Evolutionary conservation across 2,888 invertebrate genomes (phyloP), one percentile per base, ranked within the genome.

Genomic region (Erynnis tages): DNA sequence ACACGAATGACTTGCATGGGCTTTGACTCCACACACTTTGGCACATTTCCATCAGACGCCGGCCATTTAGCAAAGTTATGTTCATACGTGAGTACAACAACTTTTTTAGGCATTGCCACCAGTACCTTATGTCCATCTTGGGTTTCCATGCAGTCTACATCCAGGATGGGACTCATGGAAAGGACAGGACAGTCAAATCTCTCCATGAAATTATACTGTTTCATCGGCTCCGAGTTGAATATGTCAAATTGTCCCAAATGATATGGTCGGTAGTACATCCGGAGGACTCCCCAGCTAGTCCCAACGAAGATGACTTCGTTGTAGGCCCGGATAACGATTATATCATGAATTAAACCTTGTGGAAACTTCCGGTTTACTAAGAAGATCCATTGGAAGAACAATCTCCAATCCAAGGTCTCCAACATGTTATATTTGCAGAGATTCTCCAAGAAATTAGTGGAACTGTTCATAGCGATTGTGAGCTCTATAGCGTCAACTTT

Each of bases 91-190:
- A 88, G 35, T 0, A 81, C 62, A 0, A 76, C 79, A 6, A 88
- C 71, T 58, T 86, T 84, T 46, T 82, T 80, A 0, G 83, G 84
- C 85, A 86, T 84, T 0, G 73, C 86, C 0, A 84, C 76, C 1
- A 84, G 54, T 0, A 88, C 70, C 0, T 61, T 76, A 45, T 88
- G 88, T 0, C 82, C 79, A 0, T 74, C 68, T 29, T 74, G 71
- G 0, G 59, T 56, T 62, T 88, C 88, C 0, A 75, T 35, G 0
- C 82, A 72, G 40, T 88, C 86, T 4, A 87, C 72, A 52, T 76
- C 70, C 0, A 82, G 47, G 25, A 88, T 81, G 0, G 82, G 82
- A 55, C 81, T 73, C 50, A 66, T 63, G 0, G 79, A 72, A 0
- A 83, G 55, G 0, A 82, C 76, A 0, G 82, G 83, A 29, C 76